Conservation (phyloP, 2,113 vertebrate species). For the Ptilonorhynchus violaceus region DNA sequence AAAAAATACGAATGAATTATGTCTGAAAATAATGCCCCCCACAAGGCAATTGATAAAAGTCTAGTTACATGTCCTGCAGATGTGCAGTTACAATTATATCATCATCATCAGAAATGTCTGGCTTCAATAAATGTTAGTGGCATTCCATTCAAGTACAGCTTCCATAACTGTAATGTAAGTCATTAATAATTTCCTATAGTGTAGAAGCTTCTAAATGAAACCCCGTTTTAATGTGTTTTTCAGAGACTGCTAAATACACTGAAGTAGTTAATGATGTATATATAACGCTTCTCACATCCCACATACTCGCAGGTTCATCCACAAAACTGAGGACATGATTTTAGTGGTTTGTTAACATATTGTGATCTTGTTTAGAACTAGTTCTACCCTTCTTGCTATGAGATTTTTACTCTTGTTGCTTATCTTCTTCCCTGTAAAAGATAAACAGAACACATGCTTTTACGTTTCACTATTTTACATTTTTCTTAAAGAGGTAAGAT, state of each 20-base stretch:
- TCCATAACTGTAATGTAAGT: neutral
- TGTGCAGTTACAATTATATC: neutral
- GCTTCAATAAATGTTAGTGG: neutral
- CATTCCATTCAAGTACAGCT: neutral
- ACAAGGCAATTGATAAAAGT: neutral
- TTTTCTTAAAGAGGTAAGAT: neutral
- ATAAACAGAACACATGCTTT: neutral
- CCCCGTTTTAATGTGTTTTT: neutral
- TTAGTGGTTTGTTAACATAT: neutral
- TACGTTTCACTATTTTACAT: neutral
- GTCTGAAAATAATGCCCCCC: neutral
- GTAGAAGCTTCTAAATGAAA: neutral
- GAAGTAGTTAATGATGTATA: constrained; percentile 4
- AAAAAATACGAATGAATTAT: neutral
- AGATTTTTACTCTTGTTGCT: neutral
- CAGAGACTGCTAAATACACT: neutral
- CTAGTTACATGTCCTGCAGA: neutral
- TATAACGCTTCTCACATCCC: constrained; percentile 17
- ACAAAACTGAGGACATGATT: neutral
- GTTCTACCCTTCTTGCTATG: neutral
- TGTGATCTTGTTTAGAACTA: neutral
- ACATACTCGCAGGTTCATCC: neutral
- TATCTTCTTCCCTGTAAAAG: neutral
- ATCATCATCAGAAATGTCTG: neutral
- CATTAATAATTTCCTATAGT: neutral